phyloP scores from a whole-genome alignment of 2,888 invertebrate species.

The Ormyrus labotus region DNA sequence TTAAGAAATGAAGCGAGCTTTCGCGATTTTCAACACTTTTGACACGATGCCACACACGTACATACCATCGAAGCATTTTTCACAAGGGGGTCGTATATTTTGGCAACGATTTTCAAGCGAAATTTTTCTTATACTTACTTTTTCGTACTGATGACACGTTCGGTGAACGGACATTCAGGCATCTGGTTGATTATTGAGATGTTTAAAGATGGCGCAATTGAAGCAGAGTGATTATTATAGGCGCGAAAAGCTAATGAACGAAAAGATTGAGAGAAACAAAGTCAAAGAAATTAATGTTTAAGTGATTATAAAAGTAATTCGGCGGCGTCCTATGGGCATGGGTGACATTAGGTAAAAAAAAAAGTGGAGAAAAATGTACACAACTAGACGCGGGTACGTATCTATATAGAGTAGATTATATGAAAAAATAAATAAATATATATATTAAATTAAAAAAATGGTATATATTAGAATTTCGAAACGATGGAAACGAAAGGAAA shows the following conservation, averaged over 20 bases:
- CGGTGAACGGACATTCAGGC: constrained; percentile 22
- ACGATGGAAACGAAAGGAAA: constrained; percentile 38
- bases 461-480: constrained; percentile 65
- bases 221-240: constrained; percentile 39
- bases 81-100: constrained; percentile 31
- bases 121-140: constrained; percentile 24
- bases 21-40: constrained; percentile 36
- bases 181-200: constrained; percentile 29
- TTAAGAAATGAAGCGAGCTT: constrained; percentile 4
- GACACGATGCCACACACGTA: constrained; percentile 34
- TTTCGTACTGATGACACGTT: constrained; percentile 10
- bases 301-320: constrained; percentile 48
- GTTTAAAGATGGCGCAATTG: constrained; percentile 38
- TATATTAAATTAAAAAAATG: constrained; percentile 56
- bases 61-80: constrained; percentile 24
- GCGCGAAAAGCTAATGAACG: constrained; percentile 25
- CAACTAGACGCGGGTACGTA: constrained; percentile 67
- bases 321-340: constrained; percentile 62
- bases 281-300: constrained; percentile 43
- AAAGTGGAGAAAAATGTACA: constrained; percentile 57
- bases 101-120: constrained; percentile 34
- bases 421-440: constrained; percentile 57
- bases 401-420: constrained; percentile 67
- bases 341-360: constrained; percentile 50
- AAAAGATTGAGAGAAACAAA: constrained; percentile 48